A percentile compares a stretch with the other conserved stretches of the same genome.
Conservation (phyloP, 2,797 vertebrate genomes). For the Silurus aristotelis region DNA sequence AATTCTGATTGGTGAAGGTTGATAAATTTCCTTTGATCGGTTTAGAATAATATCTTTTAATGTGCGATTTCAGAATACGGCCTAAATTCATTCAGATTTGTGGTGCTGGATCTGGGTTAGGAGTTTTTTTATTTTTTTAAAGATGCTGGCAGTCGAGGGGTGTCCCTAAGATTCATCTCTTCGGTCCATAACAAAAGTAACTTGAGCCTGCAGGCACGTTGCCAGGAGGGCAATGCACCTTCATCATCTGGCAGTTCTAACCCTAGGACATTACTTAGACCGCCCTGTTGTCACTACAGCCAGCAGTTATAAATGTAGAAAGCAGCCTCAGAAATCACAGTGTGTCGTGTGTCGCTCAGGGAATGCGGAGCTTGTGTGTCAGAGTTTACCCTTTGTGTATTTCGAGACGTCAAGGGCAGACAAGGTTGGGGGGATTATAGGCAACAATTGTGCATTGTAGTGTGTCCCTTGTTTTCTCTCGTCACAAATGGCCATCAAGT, state of each 20-base stretch:
- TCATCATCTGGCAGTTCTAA: slow-evolving; percentile 77
- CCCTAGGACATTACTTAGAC: slow-evolving; percentile 52
- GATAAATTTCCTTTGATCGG: not conserved
- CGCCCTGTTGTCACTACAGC: slow-evolving; percentile 66
- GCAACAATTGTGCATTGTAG: slow-evolving; percentile 67
- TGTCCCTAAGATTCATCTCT: slow-evolving; percentile 73
- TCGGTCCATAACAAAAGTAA: slow-evolving; percentile 72
- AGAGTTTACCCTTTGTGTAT: slow-evolving; percentile 74
- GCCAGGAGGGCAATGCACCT: slow-evolving; percentile 77
- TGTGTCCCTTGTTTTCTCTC: slow-evolving; percentile 53
- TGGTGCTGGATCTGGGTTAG: not conserved
- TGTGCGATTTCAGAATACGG: not conserved
- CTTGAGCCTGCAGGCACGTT: slow-evolving; percentile 71
- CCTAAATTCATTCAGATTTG: not conserved
- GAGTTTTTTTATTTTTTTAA: not conserved
- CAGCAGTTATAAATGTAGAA: slow-evolving; percentile 85
- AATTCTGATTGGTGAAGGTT: not conserved
- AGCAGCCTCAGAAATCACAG: slow-evolving; percentile 82
- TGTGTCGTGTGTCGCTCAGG: slow-evolving; percentile 74
- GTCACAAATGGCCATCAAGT: slow-evolving; percentile 60
- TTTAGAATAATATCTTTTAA: too few relatives aligned
- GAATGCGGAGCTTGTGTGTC: slow-evolving; percentile 65
- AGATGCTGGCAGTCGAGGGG: slow-evolving; percentile 63
- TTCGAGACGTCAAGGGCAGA: slow-evolving; percentile 78
- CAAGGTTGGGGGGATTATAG: slow-evolving; percentile 70